Percentiles rank a stretch among this genome's conserved stretches.
Conservation (phyloP, 2,113 vertebrate genomes). For the Microtus montanus region DNA sequence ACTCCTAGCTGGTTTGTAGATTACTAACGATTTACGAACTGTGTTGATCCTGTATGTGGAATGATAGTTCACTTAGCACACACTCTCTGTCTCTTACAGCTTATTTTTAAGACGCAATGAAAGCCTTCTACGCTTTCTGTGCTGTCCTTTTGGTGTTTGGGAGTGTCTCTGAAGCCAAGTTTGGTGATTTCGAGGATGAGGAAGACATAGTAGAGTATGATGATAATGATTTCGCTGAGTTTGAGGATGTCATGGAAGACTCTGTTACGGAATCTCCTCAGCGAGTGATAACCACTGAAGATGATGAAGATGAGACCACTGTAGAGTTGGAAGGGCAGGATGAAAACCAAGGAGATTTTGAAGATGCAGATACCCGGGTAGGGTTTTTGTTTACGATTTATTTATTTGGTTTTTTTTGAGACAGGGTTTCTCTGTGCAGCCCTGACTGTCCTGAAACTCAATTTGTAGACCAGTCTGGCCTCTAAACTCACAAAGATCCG, state of each 20-base stretch:
- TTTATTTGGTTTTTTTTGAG: neutral
- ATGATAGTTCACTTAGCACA: slow-evolving; percentile 4
- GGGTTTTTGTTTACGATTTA: neutral
- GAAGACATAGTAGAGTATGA: slow-evolving; percentile 97
- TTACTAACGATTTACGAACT: slow-evolving; percentile 26
- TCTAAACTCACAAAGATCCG: neutral
- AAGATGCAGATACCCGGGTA: slow-evolving; percentile 93
- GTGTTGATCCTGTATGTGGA: neutral
- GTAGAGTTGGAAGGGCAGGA: slow-evolving; percentile 94
- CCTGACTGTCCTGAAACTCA: neutral
- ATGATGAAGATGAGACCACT: slow-evolving; percentile 94
- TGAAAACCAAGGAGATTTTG: slow-evolving; percentile 94
- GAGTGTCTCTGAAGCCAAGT: slow-evolving; percentile 85
- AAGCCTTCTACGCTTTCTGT: slow-evolving; percentile 75
- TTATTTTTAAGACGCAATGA: slow-evolving; percentile 82
- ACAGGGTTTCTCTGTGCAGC: neutral
- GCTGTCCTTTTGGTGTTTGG: slow-evolving; percentile 78
- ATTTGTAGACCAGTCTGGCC: neutral
- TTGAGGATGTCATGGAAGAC: slow-evolving; percentile 94
- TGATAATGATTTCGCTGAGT: slow-evolving; percentile 99
- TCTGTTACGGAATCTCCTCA: slow-evolving; percentile 87
- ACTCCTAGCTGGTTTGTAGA: neutral
- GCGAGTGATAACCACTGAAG: slow-evolving; percentile 87
- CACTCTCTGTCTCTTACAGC: neutral
- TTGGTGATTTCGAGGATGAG: slow-evolving; percentile 96